Conservation (phyloP, 2,797 vertebrate genomes). For the Rhodeus uyekii region DNA sequence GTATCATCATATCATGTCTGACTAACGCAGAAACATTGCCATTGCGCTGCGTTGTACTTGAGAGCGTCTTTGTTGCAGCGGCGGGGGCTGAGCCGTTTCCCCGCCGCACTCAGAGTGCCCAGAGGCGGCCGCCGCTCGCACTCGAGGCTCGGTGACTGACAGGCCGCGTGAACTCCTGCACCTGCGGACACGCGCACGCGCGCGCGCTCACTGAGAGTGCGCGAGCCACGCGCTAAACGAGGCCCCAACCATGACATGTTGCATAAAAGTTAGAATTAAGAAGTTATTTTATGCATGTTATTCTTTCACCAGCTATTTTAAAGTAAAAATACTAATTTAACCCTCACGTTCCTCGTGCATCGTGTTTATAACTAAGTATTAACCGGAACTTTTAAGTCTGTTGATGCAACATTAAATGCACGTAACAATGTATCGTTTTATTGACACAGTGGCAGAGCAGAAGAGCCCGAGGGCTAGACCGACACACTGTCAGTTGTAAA, state of each 20-base stretch:
- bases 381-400: slow-evolving; percentile 4
- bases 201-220: slow-evolving; percentile 48
- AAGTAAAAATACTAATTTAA: too few relatives aligned
- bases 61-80: slow-evolving; percentile 64
- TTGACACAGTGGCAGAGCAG: neutral
- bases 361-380: neutral
- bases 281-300: neutral
- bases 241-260: slow-evolving; percentile 35
- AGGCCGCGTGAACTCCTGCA: slow-evolving; percentile 70
- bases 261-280: neutral
- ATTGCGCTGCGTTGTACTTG: slow-evolving; percentile 57
- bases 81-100: slow-evolving; percentile 25
- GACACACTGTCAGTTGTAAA: neutral
- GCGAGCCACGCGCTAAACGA: slow-evolving; percentile 41
- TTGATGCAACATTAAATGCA: neutral
- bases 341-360: neutral
- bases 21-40: slow-evolving; percentile 49
- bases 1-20: neutral
- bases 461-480: slow-evolving; percentile 19
- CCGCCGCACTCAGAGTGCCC: slow-evolving; percentile 62
- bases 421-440: neutral
- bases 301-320: neutral
- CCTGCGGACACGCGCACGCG: too few relatives aligned
- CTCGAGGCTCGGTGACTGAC: slow-evolving; percentile 74
- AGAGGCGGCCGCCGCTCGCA: slow-evolving; percentile 72